phyloP scores from a whole-genome alignment of 2,113 vertebrate genomes.

The Hucho hucho region DNA sequence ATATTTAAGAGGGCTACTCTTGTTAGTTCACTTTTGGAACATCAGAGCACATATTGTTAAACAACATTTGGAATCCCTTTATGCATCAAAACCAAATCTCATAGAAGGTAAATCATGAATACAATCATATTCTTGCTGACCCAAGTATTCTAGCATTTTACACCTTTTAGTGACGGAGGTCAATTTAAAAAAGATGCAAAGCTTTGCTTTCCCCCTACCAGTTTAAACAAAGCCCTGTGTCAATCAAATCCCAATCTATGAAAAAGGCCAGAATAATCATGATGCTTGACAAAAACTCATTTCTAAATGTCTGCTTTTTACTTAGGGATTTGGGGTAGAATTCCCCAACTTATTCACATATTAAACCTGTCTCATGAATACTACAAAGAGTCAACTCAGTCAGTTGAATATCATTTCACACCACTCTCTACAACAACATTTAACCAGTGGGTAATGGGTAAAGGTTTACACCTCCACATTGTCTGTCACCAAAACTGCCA shows the following conservation, averaged over 20 bases:
- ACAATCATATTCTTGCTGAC: slow-evolving; percentile 36
- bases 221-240: slow-evolving; percentile 12
- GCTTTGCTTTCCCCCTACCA: too few species aligned
- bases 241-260: slow-evolving; percentile 40
- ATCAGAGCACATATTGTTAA: slow-evolving; percentile 32
- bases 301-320: neutral
- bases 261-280: slow-evolving; percentile 53
- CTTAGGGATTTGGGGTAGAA: slow-evolving; percentile 35
- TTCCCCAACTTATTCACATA: neutral
- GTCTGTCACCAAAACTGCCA: slow-evolving; percentile 47
- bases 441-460: slow-evolving; percentile 10
- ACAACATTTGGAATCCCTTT: slow-evolving; percentile 13
- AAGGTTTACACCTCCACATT: slow-evolving; percentile 13
- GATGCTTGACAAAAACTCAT: slow-evolving; percentile 37
- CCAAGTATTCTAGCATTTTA: slow-evolving; percentile 36
- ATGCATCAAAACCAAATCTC: slow-evolving; percentile 24
- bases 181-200: slow-evolving; percentile 20
- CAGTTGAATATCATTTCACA: neutral
- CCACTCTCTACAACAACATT: neutral
- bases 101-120: slow-evolving; percentile 14
- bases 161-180: slow-evolving; percentile 63
- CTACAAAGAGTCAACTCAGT: neutral
- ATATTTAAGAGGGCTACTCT: too few species aligned
- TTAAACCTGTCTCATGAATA: neutral
- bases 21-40: too few species aligned